Evolutionary conservation across 2,888 invertebrate genomes (phyloP).

Genomic region (Vanessa cardui): DNA sequence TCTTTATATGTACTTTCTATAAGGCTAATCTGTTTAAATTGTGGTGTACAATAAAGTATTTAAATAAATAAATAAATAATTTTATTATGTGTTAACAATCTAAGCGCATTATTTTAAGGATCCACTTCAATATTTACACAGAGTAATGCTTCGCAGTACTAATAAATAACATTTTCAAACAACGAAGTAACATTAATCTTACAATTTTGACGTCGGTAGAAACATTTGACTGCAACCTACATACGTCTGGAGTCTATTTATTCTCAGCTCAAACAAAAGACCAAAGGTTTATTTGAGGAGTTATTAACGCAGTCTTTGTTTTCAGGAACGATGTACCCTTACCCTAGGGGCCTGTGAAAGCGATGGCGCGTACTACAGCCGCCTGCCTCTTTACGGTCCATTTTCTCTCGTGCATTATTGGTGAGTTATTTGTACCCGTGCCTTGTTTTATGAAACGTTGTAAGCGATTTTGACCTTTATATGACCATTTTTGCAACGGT

Average conservation of each 20-base stretch:
- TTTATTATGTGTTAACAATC: too few relatives aligned
- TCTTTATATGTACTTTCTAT: too few relatives aligned
- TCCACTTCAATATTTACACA: too few relatives aligned
- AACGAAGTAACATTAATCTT: neutral
- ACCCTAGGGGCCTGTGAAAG: constrained; percentile 49
- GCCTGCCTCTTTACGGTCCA: constrained; percentile 75
- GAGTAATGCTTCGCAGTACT: too few relatives aligned
- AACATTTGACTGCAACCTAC: constrained; percentile 21
- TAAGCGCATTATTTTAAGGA: too few relatives aligned
- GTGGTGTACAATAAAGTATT: too few relatives aligned
- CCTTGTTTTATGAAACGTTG: constrained; percentile 29
- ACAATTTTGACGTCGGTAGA: neutral
- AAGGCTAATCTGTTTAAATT: too few relatives aligned
- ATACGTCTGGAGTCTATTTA: constrained; percentile 30
- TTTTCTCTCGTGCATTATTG: constrained; percentile 76
- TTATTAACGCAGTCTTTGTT: constrained; percentile 71
- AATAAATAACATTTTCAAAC: too few relatives aligned
- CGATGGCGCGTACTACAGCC: constrained; percentile 67
- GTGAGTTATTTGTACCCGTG: constrained; percentile 57
- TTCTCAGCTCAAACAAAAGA: constrained; percentile 38
- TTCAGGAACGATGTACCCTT: constrained; percentile 69
- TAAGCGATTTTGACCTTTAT: constrained; percentile 42
- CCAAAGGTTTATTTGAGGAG: constrained; percentile 51
- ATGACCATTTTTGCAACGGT: constrained; percentile 25
- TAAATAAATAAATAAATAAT: too few relatives aligned